phyloP scores from a whole-genome alignment of 1,140 invertebrate genomes.

The Homalodisca vitripennis region DNA sequence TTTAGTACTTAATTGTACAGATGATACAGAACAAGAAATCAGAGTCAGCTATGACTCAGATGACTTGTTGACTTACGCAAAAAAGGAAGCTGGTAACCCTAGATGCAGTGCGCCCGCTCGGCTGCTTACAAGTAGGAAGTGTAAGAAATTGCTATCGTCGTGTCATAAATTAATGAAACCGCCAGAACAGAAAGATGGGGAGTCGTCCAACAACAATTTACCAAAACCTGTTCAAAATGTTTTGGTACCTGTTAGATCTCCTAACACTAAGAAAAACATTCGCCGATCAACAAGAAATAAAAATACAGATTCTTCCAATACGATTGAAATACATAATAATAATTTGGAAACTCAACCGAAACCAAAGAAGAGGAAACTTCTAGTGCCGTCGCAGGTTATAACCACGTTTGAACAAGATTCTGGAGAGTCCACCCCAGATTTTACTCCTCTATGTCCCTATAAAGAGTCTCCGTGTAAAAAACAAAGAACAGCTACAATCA shows the following conservation, averaged over 20 bases:
- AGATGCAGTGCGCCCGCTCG: not conserved
- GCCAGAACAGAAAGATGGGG: not conserved
- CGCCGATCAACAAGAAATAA: not conserved
- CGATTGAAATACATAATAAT: not conserved
- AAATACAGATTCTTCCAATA: not conserved
- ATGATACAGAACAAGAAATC: not conserved
- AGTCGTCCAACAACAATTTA: no score
- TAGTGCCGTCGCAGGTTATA: not conserved
- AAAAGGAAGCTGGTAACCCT: not conserved
- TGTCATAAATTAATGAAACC: not conserved
- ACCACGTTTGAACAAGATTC: not conserved
- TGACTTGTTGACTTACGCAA: constrained; percentile 9
- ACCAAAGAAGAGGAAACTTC: not conserved
- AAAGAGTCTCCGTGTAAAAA: not conserved
- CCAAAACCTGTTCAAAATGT: no score
- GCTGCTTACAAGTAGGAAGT: constrained; percentile 5
- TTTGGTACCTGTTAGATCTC: no score
- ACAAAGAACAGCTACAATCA: not conserved
- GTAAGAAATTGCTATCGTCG: constrained; percentile 14
- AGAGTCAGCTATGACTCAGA: constrained; percentile 19
- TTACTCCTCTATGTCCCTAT: not conserved
- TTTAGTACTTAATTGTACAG: not conserved
- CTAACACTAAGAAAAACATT: not conserved
- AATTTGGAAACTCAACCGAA: not conserved
- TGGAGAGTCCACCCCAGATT: not conserved